Evolutionary conservation across 2,113 vertebrate species (phyloP), one percentile per base, ranked within the genome.

Genomic region (Phodopus roborovskii): DNA sequence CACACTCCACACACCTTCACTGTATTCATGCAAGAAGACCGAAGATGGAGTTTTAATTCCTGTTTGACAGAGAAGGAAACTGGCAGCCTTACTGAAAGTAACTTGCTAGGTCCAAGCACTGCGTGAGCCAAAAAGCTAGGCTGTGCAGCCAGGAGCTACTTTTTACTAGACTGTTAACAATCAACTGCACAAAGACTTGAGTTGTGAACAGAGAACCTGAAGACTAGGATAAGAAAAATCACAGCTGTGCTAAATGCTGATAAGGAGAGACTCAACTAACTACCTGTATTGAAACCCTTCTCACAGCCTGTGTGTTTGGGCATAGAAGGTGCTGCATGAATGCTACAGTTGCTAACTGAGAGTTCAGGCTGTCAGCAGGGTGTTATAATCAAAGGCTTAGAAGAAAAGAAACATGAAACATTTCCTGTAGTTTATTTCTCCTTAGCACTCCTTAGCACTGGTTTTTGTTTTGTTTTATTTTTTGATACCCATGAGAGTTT

Each of bases 381-480:
- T 20, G 11, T 53, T 81, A 75, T 20, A 81, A 68, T n/a, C n/a
- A 73, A 71, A 96, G 12, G 39, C 75, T 74, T 83, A 20, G 36
- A 60, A 60, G 83, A 86, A 88, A 89, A 75, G n/a, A n/a, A n/a
- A n/a, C n/a, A n/a, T n/a, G 10, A 39, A 88, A 78, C 16, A 68
- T 77, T 92, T 92, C 70, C 58, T 48, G 7, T 9, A 77, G 89
- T 71, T 91, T 91, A 70, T 45, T 90, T 78, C 39, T 94, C 48
- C 39, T 77, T 50, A 73, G 45, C 84, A 90, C 71, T 56, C 81
- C n/a, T n/a, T n/a, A n/a, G n/a, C n/a, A n/a, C n/a, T n/a, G n/a
- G n/a, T n/a, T n/a, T n/a, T n/a, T n/a, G n/a, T n/a, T n/a, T n/a
- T n/a, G n/a, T n/a, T n/a, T n/a, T n/a, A n/a, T 22, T 88, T 85